These are phyloP conservation scores for Elgonia sp. DNA, from an alignment of 2,888 invertebrate genomes.

Conservation along the genomic window DNA sequence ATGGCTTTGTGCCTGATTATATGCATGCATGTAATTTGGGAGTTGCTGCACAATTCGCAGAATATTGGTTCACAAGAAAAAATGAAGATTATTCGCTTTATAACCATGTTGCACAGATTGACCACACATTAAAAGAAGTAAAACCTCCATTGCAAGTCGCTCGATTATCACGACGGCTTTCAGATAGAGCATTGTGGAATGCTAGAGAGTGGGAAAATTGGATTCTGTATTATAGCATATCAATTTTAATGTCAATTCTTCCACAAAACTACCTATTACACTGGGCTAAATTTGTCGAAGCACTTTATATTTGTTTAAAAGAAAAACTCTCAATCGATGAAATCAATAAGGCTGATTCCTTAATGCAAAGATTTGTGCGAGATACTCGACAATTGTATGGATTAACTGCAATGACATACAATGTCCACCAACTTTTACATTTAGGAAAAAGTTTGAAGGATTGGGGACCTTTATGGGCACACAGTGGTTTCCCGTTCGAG, in stretches of 20 bases:
- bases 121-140: constrained; percentile 2
- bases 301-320: constrained; percentile 39
- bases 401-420: constrained; percentile 58
- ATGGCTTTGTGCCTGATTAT: constrained; percentile 51
- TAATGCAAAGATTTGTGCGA: constrained; percentile 36
- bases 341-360: constrained; percentile 37
- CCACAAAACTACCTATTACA: background rate
- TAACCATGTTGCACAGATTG: constrained; percentile 11
- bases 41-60: constrained; percentile 62
- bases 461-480: constrained; percentile 70
- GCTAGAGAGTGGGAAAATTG: constrained; percentile 56
- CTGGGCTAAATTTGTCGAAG: constrained; percentile 31
- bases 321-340: background rate
- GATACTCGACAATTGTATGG: constrained; percentile 58
- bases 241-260: constrained; percentile 16
- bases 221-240: constrained; percentile 44
- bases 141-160: constrained; percentile 45
- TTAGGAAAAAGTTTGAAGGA: constrained; percentile 61
- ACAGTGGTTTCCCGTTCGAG: constrained; percentile 71
- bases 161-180: constrained; percentile 39
- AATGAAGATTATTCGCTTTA: constrained; percentile 1
- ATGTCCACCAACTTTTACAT: constrained; percentile 70
- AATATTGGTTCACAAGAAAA: constrained; percentile 62
- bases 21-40: constrained; percentile 75
- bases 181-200: constrained; percentile 41